Percentiles rank a stretch among this genome's conserved stretches.
phyloP scores from a whole-genome alignment of 2,888 invertebrate genomes.

The Dichetophora obliterata region DNA sequence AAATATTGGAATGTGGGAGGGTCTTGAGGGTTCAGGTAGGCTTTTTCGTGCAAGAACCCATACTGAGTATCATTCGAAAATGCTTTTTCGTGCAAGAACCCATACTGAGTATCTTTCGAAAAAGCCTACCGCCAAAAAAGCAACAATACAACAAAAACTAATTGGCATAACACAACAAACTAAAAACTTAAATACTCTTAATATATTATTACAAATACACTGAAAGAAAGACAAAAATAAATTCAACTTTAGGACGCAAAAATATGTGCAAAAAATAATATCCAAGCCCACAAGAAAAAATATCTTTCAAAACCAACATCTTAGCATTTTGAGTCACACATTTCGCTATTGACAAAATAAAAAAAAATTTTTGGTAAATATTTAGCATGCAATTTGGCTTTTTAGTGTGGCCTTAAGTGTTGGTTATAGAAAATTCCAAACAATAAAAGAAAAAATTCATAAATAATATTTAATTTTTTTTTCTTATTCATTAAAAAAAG shows the following conservation, averaged over 20 bases:
- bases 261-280: constrained; percentile 23
- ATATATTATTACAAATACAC: background rate
- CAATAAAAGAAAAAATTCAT: no score
- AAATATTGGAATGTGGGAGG: constrained; percentile 65
- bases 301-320: constrained; percentile 43
- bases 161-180: background rate
- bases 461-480: no score
- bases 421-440: constrained; percentile 19
- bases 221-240: background rate
- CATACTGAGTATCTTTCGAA: background rate
- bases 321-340: constrained; percentile 33
- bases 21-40: constrained; percentile 64
- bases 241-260: constrained; percentile 15
- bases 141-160: background rate
- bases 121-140: constrained; percentile 13
- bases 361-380: background rate
- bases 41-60: constrained; percentile 33
- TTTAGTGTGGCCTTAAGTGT: constrained; percentile 5
- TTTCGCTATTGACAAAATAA: constrained; percentile 30
- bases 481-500: background rate
- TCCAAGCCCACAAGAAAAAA: constrained; percentile 24
- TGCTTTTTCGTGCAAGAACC: constrained; percentile 41
- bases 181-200: background rate
- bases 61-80: background rate
- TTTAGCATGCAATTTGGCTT: background rate